These are phyloP conservation scores for Drosophila putrida DNA, from an alignment of 2,888 invertebrate genomes.

Conservation along the genomic window DNA sequence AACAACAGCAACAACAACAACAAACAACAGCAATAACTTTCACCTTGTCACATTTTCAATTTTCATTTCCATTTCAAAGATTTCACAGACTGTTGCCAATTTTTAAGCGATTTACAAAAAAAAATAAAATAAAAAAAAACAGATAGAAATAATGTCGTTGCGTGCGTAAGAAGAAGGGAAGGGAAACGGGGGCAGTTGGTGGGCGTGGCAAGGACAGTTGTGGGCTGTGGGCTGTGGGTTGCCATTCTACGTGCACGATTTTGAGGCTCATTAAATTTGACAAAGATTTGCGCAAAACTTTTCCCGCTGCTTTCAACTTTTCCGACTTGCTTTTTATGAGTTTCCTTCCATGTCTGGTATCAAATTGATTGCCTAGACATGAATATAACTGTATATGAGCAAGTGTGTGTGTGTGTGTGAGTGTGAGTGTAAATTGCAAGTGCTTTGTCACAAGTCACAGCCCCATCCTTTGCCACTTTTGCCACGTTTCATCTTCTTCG, in stretches of 20 bases:
- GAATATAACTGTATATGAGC: slow-evolving; percentile 16
- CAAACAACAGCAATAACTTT: slow-evolving; percentile 46
- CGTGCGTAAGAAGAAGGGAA: not conserved
- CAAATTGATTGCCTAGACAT: slow-evolving; percentile 68
- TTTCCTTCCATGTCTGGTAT: slow-evolving; percentile 54
- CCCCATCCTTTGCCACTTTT: slow-evolving; percentile 4
- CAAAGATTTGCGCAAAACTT: slow-evolving; percentile 74
- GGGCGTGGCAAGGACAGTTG: slow-evolving; percentile 6
- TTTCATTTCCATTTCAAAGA: slow-evolving; percentile 64
- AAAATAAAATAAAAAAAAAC: too few relatives aligned
- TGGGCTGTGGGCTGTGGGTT: not conserved
- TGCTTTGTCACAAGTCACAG: slow-evolving; percentile 60
- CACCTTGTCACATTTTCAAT: slow-evolving; percentile 78
- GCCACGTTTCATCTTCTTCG: slow-evolving; percentile 7
- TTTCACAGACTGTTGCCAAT: slow-evolving; percentile 68
- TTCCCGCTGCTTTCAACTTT: slow-evolving; percentile 53
- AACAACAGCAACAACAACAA: slow-evolving; percentile 28
- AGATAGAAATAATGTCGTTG: slow-evolving; percentile 17
- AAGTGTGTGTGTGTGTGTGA: not conserved
- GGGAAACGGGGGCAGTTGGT: not conserved
- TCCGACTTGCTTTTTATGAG: slow-evolving; percentile 61
- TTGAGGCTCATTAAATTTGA: slow-evolving; percentile 79
- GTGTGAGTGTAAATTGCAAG: slow-evolving; percentile 38
- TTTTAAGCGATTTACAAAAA: slow-evolving; percentile 36
- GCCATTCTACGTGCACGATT: slow-evolving; percentile 52